Base-by-base conservation (phyloP, 2,113 vertebrate species). In the Cyanoramphus novaezelandiae region DNA sequence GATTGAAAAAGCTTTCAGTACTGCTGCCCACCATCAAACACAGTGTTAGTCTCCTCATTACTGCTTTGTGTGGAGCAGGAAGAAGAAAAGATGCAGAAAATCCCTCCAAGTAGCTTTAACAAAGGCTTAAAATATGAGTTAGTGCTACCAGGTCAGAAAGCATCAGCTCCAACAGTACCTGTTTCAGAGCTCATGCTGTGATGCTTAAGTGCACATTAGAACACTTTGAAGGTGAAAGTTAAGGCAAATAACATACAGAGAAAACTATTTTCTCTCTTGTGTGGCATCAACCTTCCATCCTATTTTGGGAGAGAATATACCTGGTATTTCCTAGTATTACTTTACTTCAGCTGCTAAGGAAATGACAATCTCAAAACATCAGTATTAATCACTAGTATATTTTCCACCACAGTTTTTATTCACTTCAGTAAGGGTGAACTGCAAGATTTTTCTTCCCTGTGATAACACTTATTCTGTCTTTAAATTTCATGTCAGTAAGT, bases 51-150 rank as follows among this genome's bases (percentile, higher is more conserved):
- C 95, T 97, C 39, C 90, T 96, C 72, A 95, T 97, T 95, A 95
- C 52, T 97, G 95, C 84, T 96, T 98, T 18, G 82, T 96, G 76
- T 96, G 94, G 28, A 96, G 96, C 2, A 2, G 83, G 16, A 97
- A 93, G 82, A 93, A 91, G 82, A 95, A 86, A 55, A 88, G 89
- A 27, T 85, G 92, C 75, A 92, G 90, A 62, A 95, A 98, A 85
- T 90, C 86, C 17, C 75, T 97, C 18, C 91, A 93, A 81, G 84
- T 47, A 49, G 75, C 97, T 94, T 97, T 47, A 96, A 21, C 46
- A 59, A 94, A 91, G 90, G 93, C 57, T 97, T 98, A 86, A 97
- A 97, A 60, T 96, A 97, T 0, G 2, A 97, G 20, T 62, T 37
- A 68, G 78, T 86, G 4, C 47, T 90, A 23, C 41, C 63, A 44